Evolutionary conservation across 2,113 vertebrate species (phyloP), one percentile per base, ranked within the genome.

Genomic region (Xerus inauris): DNA sequence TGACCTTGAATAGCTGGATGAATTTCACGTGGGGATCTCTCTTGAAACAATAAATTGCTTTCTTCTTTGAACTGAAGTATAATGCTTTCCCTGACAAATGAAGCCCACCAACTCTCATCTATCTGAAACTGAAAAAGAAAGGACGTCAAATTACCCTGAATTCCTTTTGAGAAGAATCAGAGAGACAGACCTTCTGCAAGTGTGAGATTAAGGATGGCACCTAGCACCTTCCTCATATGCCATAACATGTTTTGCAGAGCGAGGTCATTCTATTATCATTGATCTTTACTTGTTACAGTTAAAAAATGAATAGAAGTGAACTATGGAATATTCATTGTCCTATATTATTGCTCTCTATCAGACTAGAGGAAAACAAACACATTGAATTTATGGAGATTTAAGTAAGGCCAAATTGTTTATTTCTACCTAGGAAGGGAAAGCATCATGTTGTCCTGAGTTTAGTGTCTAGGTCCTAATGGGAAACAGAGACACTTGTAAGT

Each of bases 81-180:
- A 89, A 95, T 86, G 84, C 19, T 54, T 86, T 97, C 54, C 76
- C 51, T 95, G 87, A 97, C 45, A 96, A 95, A 95, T 94, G 91
- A 75, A 95, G 35, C 75, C 80, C 86, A 77, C 83, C 69, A 84
- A 72, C 32, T 94, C 73, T 86, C n/a, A 97, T 84, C 87, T 97
- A 90, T 89, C 80, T 97, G 83, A 96, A 97, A 92, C 51, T 97
- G 82, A 77, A 96, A 96, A 96, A 81, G 87, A 89, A 93, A 51
- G 67, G 67, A 40, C 49, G 82, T 89, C n/a, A 87, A 89, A 95
- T 96, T 94, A 73, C 40, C 4, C 40, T 32, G 59, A 80, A 69
- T 45, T 89, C n/a, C n/a, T 64, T 69, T 83, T 77, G 47, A 97
- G 86, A 87, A 87, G 67, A 38, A 89, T 87, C 49, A 8, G 16